Base-by-base conservation (phyloP, 37 sponge, comb jelly and placozoan genomes). In the Amphimedon queenslandica region DNA sequence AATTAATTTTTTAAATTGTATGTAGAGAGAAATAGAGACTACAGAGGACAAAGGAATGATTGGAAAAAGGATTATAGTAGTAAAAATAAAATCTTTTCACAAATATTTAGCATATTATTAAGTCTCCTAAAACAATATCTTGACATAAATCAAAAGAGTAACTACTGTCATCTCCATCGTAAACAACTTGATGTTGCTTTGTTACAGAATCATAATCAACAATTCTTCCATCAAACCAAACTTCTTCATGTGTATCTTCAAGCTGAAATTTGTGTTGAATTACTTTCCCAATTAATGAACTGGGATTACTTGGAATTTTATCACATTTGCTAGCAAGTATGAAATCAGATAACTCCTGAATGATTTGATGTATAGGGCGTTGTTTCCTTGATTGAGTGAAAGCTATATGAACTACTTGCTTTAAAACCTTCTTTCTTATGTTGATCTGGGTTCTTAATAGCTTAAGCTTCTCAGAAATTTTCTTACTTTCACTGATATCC, bases 371-470 rank as follows among this genome's bases (percentile, higher is more conserved):
- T 18, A 47, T 47, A 47, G 77, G 67, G 20, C 75, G 24, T 47
- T 75, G 75, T 28, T 60, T 75, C 29, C 75, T 40, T 2, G 31
- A 6, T 2, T 40, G 10, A 4, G 42, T 75, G 64, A 75, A 76
- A 24, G 55, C 36, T 30, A 66, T 76, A 35, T 24, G 1, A 43
- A 76, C 31, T 18, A 30, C 66, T 30, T 76, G 55, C 11, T 13
- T 3, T 10, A 76, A 27, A 10, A 76, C 67, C 68, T 76, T 76
- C 40, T 65, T 76, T 21, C 77, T 33, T 11, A 76, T 76, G 55
- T 76, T 43, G 4, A 47, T 47, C 51, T 47, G 51, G 8, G 51
- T 47, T 47, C 51, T 8, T 18, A 47, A 18, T 47, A 47, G 51
- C 13, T 47, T 13, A 47, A 47, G 51, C 13, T 47, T 47, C 13